These are phyloP conservation scores for Galago senegalensis DNA, from an alignment of 2,797 vertebrate species.

Conservation along the genomic window DNA sequence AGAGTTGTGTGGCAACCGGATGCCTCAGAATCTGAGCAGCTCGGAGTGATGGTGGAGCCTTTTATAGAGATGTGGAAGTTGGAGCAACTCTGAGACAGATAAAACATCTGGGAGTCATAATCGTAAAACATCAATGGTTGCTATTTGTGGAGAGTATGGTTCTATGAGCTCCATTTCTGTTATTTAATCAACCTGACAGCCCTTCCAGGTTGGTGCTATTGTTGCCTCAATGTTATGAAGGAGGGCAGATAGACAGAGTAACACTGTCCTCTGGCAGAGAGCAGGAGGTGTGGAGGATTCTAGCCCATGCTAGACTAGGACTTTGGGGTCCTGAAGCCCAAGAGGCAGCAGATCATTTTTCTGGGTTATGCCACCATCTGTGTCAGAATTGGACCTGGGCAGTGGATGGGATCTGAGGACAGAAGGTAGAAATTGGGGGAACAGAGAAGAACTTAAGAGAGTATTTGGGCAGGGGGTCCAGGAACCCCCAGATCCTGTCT, in stretches of 20 bases:
- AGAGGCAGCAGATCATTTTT: not conserved
- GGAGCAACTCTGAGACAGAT: not conserved
- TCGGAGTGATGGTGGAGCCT: not conserved
- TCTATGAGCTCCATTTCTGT: not conserved
- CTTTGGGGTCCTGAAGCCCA: not conserved
- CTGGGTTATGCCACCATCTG: not conserved
- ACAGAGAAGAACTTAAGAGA: not conserved
- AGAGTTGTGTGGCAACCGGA: not conserved
- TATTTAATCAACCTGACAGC: not conserved
- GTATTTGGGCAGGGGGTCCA: not conserved
- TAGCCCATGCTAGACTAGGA: not conserved
- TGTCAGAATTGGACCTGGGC: not conserved
- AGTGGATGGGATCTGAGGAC: not conserved
- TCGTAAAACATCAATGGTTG: slow-evolving; percentile 31
- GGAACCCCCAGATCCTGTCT: not conserved
- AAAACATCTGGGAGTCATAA: slow-evolving; percentile 32
- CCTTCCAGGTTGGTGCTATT: not conserved
- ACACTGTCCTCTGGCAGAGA: not conserved
- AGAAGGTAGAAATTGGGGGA: not conserved
- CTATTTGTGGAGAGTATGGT: not conserved
- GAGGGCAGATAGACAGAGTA: not conserved
- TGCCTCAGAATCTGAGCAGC: not conserved
- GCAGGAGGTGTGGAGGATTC: not conserved
- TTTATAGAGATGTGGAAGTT: not conserved
- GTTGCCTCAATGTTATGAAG: not conserved